A percentile compares a stretch with the other conserved stretches of the same genome.
Evolutionary conservation across 2,888 invertebrate species (phyloP).

Genomic region (Biston betularia): DNA sequence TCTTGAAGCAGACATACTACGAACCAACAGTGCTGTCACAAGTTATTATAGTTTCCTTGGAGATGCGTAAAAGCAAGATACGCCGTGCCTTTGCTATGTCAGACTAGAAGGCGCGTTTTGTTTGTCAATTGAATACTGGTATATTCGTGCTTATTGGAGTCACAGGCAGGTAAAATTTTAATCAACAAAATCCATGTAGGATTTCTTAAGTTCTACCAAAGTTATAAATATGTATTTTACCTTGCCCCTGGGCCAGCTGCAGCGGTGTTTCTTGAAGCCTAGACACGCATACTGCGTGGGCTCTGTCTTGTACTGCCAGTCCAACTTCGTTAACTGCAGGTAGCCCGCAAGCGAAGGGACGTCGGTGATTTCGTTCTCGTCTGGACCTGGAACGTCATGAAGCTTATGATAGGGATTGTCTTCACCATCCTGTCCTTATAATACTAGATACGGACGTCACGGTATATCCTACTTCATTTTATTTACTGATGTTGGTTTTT

Average conservation of each 20-base stretch:
- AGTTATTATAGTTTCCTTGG: constrained; percentile 1
- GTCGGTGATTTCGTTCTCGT: constrained; percentile 95
- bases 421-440: neutral
- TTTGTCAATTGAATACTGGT: neutral
- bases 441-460: neutral
- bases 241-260: constrained; percentile 96
- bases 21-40: too few species aligned
- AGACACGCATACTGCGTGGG: constrained; percentile 93
- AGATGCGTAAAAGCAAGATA: neutral
- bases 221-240: constrained; percentile 47
- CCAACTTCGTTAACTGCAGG: constrained; percentile 93
- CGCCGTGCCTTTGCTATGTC: neutral
- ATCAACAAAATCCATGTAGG: too few species aligned
- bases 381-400: constrained; percentile 87
- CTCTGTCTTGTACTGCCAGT: constrained; percentile 96
- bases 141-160: neutral
- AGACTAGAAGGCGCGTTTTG: neutral
- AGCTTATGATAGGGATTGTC: neutral
- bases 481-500: too few species aligned
- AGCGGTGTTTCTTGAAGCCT: constrained; percentile 92
- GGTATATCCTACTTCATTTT: too few species aligned
- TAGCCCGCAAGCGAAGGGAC: constrained; percentile 95
- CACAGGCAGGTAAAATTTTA: neutral
- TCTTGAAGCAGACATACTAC: too few species aligned
- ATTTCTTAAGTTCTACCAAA: neutral